phyloP scores from a whole-genome alignment of 2,113 vertebrate genomes.

The Phaethornis superciliosus region DNA sequence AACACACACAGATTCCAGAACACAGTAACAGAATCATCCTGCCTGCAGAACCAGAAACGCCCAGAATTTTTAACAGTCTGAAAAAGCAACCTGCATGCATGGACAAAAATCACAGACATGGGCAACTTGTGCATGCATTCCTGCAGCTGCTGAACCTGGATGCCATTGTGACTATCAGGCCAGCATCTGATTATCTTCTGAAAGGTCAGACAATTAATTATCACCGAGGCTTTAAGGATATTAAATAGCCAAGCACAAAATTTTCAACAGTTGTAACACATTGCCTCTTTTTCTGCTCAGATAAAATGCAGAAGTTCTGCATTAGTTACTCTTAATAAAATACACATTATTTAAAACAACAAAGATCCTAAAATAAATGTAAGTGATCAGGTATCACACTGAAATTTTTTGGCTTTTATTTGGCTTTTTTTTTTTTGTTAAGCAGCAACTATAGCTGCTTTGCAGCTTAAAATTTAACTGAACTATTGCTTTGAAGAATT shows the following conservation, averaged over 20 bases:
- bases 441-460: not conserved
- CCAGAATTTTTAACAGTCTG: not conserved
- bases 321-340: not conserved
- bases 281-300: not conserved
- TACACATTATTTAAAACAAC: not conserved
- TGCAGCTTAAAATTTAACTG: not conserved
- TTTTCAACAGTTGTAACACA: not conserved
- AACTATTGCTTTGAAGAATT: conserved; percentile 30
- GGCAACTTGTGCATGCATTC: not conserved
- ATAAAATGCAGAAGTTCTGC: not conserved
- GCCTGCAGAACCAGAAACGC: not conserved
- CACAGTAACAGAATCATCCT: not conserved
- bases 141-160: conserved; percentile 38
- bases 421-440: not conserved
- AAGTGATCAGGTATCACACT: not conserved
- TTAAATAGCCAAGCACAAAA: conserved; percentile 24
- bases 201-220: conserved; percentile 40
- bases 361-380: not conserved
- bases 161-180: not conserved
- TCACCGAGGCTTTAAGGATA: not conserved
- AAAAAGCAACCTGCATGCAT: not conserved
- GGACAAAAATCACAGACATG: not conserved
- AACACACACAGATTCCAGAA: not conserved
- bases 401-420: not conserved
- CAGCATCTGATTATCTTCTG: conserved; percentile 6